Evolutionary conservation across 2,797 vertebrate genomes (phyloP), one percentile per base, ranked within the genome.

Genomic region (Peromyscus melanophrys): DNA sequence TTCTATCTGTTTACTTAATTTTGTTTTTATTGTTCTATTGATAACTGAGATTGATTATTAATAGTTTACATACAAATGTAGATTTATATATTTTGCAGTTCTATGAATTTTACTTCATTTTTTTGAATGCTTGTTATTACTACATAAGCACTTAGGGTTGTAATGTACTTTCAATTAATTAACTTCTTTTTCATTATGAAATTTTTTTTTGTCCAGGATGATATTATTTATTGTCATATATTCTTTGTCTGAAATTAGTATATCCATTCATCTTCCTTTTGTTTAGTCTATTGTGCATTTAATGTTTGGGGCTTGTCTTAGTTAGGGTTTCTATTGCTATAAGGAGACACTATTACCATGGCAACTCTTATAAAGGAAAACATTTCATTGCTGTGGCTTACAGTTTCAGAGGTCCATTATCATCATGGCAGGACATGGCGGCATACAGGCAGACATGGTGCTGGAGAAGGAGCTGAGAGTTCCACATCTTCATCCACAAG

Each of bases 1-100:
- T 61, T 65, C 29, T 89, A 14, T 76, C 71, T 87, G 49, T 94
- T 97, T 84, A 81, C 31, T 94, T 40, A 55, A 77, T 95, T 97
- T 97, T 95, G 40, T 27, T 94, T 31, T 88, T 46, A 46, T 63
- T 89, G 31, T 65, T 81, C 31, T 83, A 37, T 71, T 76, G 37
- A 91, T 85, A 69, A 90, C 75, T 81, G 25, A 92, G 29, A 95
- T 21, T 69, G 6, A n/a, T 46, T 71, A 77, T 57, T 93, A 49
- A 49, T 37, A 78, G 76, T 91, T 95, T 5, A 52, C 55, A 21
- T 81, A 63, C 40, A 69, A 11, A 71, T 92, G 40, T 69, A 92
- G 55, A 84, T 88, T 69, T 67, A 19, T n/a, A 29, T 59, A 27
- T 84, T 87, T 94, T 80, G 71, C 2, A n/a, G 49, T 93, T 88